A percentile compares a stretch with the other conserved stretches of the same genome.
Evolutionary conservation across 2,113 vertebrate genomes (phyloP).

Genomic region (Phalacrocorax carbo): DNA sequence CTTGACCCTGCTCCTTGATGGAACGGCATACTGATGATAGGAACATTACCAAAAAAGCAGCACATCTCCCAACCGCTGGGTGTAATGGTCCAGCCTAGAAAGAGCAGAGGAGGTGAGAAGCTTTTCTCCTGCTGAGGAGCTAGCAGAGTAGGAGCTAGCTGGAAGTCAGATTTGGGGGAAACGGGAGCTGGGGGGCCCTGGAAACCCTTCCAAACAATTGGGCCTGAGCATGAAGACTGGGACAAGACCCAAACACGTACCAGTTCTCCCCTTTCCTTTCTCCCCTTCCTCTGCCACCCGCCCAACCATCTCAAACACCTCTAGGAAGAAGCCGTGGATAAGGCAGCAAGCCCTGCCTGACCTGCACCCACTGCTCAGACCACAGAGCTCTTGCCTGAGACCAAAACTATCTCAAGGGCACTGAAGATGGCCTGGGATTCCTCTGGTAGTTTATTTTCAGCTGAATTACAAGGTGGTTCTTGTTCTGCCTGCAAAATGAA

Average conservation of each 20-base stretch:
- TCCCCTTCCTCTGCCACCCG: background rate
- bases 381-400: background rate
- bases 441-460: background rate
- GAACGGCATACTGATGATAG: background rate
- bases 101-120: background rate
- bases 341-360: fast-evolving
- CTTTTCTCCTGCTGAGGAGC: background rate
- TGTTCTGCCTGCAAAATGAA: background rate
- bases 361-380: background rate
- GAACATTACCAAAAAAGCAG: background rate
- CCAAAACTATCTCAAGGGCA: background rate
- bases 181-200: fast-evolving
- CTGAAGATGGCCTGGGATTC: background rate
- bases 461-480: background rate
- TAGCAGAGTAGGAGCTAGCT: background rate
- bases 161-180: background rate
- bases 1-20: background rate
- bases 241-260: fast-evolving
- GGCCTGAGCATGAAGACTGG: fast-evolving
- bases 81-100: background rate
- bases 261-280: background rate
- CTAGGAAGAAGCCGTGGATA: background rate
- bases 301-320: background rate
- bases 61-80: background rate
- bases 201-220: background rate